Conservation (phyloP, 1,140 invertebrate genomes). For the Leptinotarsa undecemlineata region DNA sequence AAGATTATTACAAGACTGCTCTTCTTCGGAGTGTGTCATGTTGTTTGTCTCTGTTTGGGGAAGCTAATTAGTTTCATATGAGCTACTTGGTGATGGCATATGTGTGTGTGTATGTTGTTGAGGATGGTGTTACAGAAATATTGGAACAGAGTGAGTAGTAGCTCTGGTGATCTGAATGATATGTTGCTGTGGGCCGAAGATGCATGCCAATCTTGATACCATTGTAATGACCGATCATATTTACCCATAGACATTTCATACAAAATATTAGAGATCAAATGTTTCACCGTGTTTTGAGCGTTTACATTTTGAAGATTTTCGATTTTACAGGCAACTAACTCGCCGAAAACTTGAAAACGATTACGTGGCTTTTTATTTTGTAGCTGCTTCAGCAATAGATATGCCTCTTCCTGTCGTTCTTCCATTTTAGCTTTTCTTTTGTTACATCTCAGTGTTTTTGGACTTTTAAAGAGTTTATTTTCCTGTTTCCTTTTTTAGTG, state of each 20-base stretch:
- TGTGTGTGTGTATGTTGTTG: background rate
- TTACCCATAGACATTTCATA: background rate
- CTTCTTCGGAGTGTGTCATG: no score
- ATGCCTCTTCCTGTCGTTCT: background rate
- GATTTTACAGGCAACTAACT: background rate
- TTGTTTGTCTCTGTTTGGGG: background rate
- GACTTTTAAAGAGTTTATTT: no score
- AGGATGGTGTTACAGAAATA: background rate
- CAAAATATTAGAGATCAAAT: background rate
- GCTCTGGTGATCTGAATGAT: no score
- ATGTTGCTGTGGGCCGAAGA: background rate
- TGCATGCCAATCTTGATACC: background rate
- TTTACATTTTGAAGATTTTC: background rate
- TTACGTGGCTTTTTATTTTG: background rate
- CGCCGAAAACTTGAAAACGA: background rate
- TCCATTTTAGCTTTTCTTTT: background rate
- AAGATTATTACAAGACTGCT: no score
- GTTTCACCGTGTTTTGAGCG: background rate
- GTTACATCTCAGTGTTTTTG: background rate
- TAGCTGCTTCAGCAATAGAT: background rate
- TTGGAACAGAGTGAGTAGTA: background rate
- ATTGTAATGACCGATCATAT: background rate
- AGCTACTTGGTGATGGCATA: slow-evolving; percentile 2
- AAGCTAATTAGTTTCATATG: background rate
- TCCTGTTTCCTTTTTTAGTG: background rate